Percentiles rank a stretch among this genome's conserved stretches.
Evolutionary conservation across 2,113 vertebrate genomes (phyloP).

Genomic region (Chrysochloris asiatica): DNA sequence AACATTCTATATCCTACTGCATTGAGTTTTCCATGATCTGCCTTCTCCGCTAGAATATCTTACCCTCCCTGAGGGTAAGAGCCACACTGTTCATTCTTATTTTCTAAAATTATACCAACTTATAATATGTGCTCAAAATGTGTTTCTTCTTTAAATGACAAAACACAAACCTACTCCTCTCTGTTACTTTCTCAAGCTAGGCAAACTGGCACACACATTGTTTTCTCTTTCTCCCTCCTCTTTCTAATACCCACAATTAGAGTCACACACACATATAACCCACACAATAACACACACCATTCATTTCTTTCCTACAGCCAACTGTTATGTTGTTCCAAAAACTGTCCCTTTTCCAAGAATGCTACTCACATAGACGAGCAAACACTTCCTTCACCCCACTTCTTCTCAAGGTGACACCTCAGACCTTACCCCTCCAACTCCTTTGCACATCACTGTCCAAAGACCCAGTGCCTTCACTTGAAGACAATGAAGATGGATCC

Average conservation of each 20-base stretch:
- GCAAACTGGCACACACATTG: neutral
- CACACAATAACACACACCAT: neutral
- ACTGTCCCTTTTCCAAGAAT: neutral
- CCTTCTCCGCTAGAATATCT: neutral
- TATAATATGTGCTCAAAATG: accelerated
- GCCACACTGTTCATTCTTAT: neutral
- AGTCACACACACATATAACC: neutral
- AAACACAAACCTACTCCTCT: neutral
- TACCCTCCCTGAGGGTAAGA: neutral
- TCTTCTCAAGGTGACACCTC: neutral
- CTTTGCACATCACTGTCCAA: neutral
- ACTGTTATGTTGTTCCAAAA: neutral
- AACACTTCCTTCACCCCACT: neutral
- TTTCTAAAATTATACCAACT: neutral
- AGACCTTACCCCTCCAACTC: neutral
- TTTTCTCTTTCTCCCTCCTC: neutral
- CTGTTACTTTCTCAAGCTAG: neutral
- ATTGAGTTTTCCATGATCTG: neutral
- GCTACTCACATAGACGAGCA: neutral
- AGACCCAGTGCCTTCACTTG: neutral
- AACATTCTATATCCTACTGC: neutral
- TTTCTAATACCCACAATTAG: neutral
- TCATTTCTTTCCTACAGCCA: neutral
- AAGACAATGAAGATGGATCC: neutral
- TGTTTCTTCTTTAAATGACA: neutral